Base-by-base conservation (phyloP, 2,113 vertebrate species). In the Pituophis catenifer region DNA sequence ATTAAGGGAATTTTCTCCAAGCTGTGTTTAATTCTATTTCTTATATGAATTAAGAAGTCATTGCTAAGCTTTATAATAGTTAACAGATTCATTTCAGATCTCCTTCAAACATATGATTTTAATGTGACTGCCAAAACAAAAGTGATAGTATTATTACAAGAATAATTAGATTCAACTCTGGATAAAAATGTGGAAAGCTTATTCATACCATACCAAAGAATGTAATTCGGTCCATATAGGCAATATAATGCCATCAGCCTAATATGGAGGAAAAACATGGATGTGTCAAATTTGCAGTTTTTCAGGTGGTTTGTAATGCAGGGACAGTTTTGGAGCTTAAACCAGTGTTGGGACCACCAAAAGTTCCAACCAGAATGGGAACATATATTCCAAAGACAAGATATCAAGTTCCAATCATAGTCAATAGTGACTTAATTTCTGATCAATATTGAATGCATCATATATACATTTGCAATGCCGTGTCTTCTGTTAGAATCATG, bases 91-190 rank as follows among this genome's bases (percentile, higher is more conserved):
- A 0, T 86, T 92, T 92, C 58, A 94, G 29, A 26, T 29, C 88
- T 85, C 2, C 92, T 85, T 93, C 86, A 90, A 95, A 57, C 54
- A 81, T 58, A 0, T 13, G 21, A 81, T 19, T 62, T 8, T 92
- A 93, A 89, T 88, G 38, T 44, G 48, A 54, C 38, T 89, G 62
- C 91, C 62, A 24, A 52, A 91, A 93, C 58, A 90, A 93, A 92
- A 17, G 0, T 53, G 38, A 93, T 86, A 19, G 9, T 93, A 33
- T 11, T 93, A 75, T 91, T 92, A 57, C 58, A 91, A 26, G 23
- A 94, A 33, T 93, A 94, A 86, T 86, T 89, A 93, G 93, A 50
- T 93, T 44, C 92, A 91, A 86, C 52, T 48, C 4, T 13, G 59
- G 94, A 93, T 17, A 65, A 91, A n/a, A 93, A 93, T 2, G 89